Evolutionary conservation across 2,888 invertebrate genomes (phyloP).

Genomic region (Leptinotarsa rubiginosa): DNA sequence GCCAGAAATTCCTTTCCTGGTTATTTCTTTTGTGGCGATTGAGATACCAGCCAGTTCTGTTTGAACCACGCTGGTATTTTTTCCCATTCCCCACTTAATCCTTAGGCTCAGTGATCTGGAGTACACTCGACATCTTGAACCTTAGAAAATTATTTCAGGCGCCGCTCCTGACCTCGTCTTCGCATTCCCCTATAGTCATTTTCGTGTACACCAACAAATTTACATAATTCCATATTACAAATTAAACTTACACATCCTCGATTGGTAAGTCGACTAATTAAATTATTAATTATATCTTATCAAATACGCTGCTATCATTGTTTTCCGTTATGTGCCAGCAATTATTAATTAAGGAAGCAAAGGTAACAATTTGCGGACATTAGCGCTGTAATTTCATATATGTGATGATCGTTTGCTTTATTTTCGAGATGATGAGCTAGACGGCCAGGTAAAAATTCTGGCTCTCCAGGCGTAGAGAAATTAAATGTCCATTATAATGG

Average conservation of each 20-base stretch:
- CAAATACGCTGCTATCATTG: slow-evolving; percentile 41
- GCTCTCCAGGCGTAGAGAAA: slow-evolving; percentile 48
- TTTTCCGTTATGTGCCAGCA: slow-evolving; percentile 38
- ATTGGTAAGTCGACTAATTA: slow-evolving; percentile 39
- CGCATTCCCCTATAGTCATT: slow-evolving; percentile 3
- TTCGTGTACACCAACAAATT: slow-evolving; percentile 32
- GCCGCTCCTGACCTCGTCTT: not conserved
- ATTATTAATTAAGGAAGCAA: slow-evolving; percentile 47
- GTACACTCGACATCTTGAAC: too few relatives aligned
- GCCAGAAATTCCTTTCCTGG: too few relatives aligned
- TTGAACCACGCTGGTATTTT: too few relatives aligned
- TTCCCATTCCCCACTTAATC: too few relatives aligned
- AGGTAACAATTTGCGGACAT: slow-evolving; percentile 45
- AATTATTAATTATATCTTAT: slow-evolving; percentile 42
- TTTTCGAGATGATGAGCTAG: slow-evolving; percentile 26
- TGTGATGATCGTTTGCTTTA: slow-evolving; percentile 39
- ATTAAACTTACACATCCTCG: slow-evolving; percentile 35
- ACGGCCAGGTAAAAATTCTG: slow-evolving; percentile 49
- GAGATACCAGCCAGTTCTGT: too few relatives aligned
- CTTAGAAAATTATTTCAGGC: not conserved
- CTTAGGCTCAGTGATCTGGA: too few relatives aligned
- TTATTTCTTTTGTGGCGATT: too few relatives aligned
- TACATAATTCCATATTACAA: slow-evolving; percentile 33
- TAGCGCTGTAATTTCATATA: slow-evolving; percentile 43
- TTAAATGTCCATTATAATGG: slow-evolving; percentile 60